phyloP scores from a whole-genome alignment of 2,113 vertebrate genomes.

The Callochromis pleurospilus region DNA sequence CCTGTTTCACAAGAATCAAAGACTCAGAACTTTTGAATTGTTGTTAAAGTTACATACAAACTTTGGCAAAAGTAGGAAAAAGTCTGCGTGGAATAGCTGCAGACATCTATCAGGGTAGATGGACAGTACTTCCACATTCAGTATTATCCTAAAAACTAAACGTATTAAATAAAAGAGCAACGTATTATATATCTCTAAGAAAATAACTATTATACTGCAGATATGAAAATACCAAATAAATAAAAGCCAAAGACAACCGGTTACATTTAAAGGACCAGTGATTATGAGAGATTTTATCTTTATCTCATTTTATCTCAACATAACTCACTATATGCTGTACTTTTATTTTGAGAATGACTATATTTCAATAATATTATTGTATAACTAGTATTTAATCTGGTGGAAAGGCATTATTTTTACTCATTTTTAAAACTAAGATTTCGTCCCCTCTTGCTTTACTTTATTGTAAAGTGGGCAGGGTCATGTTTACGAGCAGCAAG shows the following conservation, averaged over 20 bases:
- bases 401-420: not conserved
- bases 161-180: not conserved
- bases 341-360: not conserved
- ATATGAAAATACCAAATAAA: not conserved
- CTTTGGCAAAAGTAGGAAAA: not conserved
- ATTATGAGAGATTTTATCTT: not conserved
- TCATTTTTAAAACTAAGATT: not conserved
- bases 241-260: not conserved
- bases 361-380: not conserved
- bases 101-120: not conserved
- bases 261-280: not conserved
- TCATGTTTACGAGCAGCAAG: not conserved
- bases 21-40: rapidly evolving
- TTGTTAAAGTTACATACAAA: not conserved
- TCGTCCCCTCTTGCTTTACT: not conserved
- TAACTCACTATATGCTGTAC: not conserved
- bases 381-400: not conserved
- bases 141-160: not conserved
- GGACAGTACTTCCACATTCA: not conserved
- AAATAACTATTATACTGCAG: not conserved
- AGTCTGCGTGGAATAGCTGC: not conserved
- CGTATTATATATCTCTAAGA: not conserved
- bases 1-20: not conserved
- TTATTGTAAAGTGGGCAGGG: not conserved
- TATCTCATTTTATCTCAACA: not conserved